These are phyloP conservation scores for Cheilosia urbana DNA, from an alignment of 2,888 invertebrate genomes.

Conservation along the genomic window DNA sequence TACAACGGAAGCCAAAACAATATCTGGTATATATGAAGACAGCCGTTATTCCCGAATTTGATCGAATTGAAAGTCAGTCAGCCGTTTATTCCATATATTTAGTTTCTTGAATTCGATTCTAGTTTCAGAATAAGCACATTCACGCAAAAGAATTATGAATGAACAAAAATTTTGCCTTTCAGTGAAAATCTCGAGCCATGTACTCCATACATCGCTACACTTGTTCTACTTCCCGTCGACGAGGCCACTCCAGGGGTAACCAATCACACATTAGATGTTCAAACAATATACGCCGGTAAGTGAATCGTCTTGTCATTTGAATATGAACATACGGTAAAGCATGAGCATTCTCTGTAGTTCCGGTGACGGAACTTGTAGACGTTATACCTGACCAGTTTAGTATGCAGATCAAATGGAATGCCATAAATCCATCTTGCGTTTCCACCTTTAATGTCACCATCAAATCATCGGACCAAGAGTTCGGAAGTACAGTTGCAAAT, in stretches of 20 bases:
- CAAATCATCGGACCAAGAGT: constrained; percentile 67
- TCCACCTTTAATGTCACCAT: constrained; percentile 77
- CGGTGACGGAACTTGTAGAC: constrained; percentile 15
- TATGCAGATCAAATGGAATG: constrained; percentile 77
- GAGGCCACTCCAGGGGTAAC: constrained; percentile 44
- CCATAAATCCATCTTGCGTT: constrained; percentile 79
- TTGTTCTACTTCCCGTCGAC: constrained; percentile 72
- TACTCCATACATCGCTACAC: constrained; percentile 77
- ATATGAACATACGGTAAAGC: constrained; percentile 1
- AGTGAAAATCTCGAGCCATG: constrained; percentile 81
- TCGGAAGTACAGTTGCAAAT: constrained; percentile 71
- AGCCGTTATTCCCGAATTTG: no score
- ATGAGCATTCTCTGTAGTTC: constrained; percentile 31
- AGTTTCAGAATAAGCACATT: no score
- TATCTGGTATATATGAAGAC: constrained; percentile 77
- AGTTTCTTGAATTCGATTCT: no score
- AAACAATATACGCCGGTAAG: constrained; percentile 79
- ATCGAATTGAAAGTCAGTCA: no score
- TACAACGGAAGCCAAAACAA: constrained; percentile 73
- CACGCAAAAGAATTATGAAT: not conserved
- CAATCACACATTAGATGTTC: constrained; percentile 72
- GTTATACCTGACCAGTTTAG: constrained; percentile 35
- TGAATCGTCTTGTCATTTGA: not conserved
- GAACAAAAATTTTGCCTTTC: not conserved
- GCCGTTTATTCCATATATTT: no score